Conservation (phyloP, 2,113 vertebrate species). For the Chloroceryle aenea region DNA sequence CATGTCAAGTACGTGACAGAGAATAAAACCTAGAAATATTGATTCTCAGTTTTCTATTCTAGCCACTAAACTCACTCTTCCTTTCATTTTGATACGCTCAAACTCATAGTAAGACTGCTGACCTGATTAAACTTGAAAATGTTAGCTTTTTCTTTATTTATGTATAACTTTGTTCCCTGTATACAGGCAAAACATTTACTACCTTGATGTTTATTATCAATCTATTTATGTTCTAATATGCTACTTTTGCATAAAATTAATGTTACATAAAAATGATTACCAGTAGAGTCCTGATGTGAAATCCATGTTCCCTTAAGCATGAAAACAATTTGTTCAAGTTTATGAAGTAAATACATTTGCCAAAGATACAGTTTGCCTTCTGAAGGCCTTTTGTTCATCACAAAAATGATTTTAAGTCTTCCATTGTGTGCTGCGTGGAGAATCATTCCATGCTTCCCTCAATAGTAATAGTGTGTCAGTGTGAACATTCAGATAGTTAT, state of each 20-base stretch:
- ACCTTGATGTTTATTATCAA: background rate
- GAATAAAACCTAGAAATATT: background rate
- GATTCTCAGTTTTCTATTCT: constrained; percentile 1
- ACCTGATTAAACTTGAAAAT: constrained; percentile 26
- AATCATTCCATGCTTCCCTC: background rate
- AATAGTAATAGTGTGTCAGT: background rate
- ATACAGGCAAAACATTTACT: background rate
- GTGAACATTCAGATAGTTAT: background rate
- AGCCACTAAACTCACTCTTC: background rate
- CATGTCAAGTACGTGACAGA: background rate
- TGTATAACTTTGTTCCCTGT: background rate
- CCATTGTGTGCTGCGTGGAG: background rate
- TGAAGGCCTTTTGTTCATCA: background rate
- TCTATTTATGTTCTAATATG: background rate
- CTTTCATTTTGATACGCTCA: background rate
- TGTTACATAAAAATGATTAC: background rate
- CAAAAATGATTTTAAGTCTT: background rate
- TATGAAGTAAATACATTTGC: background rate
- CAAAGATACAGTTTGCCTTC: background rate
- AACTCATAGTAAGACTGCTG: background rate
- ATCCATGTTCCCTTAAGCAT: background rate
- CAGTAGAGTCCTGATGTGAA: background rate
- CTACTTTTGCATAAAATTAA: background rate
- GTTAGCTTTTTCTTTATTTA: background rate
- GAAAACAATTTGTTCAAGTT: background rate